Percentiles rank a stretch among this genome's conserved stretches.
Evolutionary conservation across 2,113 vertebrate genomes (phyloP).

Genomic region (Channa argus): DNA sequence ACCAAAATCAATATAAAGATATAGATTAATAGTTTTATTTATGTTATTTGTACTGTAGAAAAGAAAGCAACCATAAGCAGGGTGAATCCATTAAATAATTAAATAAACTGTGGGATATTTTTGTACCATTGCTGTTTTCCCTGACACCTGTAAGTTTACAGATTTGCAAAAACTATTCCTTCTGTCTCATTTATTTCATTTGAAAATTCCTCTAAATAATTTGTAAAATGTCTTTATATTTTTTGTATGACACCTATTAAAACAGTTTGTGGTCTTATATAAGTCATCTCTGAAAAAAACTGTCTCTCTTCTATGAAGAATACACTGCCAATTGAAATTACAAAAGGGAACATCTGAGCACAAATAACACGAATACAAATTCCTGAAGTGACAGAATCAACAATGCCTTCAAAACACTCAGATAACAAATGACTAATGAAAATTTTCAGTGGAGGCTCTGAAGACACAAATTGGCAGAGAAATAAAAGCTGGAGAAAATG

Average conservation of each 20-base stretch:
- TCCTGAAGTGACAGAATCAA: not conserved
- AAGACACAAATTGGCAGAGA: not conserved
- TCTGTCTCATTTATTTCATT: slow-evolving; percentile 2
- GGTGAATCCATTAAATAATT: too few relatives aligned
- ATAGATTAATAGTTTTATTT: not conserved
- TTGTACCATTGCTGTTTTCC: too few relatives aligned
- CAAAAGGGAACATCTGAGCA: too few relatives aligned
- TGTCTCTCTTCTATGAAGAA: not conserved
- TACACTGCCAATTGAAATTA: not conserved
- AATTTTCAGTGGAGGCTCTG: not conserved
- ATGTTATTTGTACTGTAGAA: too few relatives aligned
- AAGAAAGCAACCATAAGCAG: too few relatives aligned
- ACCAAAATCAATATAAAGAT: slow-evolving; percentile 14
- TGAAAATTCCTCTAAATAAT: slow-evolving; percentile 59
- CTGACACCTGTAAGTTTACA: too few relatives aligned
- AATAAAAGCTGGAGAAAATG: not conserved
- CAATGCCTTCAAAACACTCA: not conserved
- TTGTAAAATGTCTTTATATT: slow-evolving; percentile 44
- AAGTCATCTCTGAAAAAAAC: slow-evolving; percentile 3
- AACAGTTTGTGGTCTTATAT: slow-evolving; percentile 33
- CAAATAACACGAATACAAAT: not conserved
- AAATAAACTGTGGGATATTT: too few relatives aligned
- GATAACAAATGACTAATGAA: not conserved
- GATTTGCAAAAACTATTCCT: too few relatives aligned
- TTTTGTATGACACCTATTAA: slow-evolving; percentile 61